Conservation (phyloP, 2,888 invertebrate species). For the Xylota segnis region DNA sequence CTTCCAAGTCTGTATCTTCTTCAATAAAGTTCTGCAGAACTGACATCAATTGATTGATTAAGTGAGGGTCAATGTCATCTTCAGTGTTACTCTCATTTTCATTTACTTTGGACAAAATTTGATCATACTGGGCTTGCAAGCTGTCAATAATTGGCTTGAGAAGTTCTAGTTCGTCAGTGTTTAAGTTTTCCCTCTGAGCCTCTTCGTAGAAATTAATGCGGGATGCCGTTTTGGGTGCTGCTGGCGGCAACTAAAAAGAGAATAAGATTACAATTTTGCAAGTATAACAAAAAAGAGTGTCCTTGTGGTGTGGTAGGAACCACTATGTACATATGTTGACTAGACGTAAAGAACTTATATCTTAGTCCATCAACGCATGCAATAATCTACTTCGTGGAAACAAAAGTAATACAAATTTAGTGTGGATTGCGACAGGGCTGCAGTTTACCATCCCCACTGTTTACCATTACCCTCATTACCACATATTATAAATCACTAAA, state of each 20-base stretch:
- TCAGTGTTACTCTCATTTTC: background rate
- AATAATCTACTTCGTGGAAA: no score
- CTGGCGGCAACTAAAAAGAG: conserved; percentile 12
- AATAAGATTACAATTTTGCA: no score
- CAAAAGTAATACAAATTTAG: no score
- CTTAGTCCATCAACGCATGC: no score
- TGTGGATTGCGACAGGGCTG: no score
- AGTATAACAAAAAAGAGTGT: no score
- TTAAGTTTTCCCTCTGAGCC: conserved; percentile 37
- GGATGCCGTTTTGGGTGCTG: background rate
- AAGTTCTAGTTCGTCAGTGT: conserved; percentile 43
- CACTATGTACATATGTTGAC: no score
- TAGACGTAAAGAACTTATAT: no score
- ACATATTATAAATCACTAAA: no score
- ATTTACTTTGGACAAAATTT: background rate
- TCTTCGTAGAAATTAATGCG: conserved; percentile 22
- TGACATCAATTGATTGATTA: background rate
- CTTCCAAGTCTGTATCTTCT: background rate
- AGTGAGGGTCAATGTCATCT: background rate
- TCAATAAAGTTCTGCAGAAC: background rate
- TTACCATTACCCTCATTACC: no score
- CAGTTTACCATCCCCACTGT: no score
- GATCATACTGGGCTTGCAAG: conserved; percentile 37
- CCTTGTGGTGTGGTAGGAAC: no score
- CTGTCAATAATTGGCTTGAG: conserved; percentile 39